Evolutionary conservation across 2,888 invertebrate genomes (phyloP), one percentile per base, ranked within the genome.

Genomic region (Drosophila meridiana): DNA sequence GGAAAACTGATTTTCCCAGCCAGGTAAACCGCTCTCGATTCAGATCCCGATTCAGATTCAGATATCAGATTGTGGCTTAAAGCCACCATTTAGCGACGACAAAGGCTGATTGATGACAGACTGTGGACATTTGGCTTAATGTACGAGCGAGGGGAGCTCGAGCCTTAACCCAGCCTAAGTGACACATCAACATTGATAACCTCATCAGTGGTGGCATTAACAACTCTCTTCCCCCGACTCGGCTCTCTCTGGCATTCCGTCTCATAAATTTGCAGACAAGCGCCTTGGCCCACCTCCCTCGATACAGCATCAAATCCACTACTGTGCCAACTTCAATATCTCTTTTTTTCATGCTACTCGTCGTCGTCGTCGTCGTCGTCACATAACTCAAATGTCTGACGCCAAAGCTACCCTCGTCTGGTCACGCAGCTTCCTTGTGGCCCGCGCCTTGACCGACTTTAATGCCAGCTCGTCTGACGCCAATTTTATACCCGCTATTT

Each of bases 391-490:
- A 90, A 77, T 83, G 87, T 86, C 84, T 90, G 84, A 65, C 73
- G 82, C 78, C 82, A 89, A 87, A 87, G 73, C 89, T 82, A 89
- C 81, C 76, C 80, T 80, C 67, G 82, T 82, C 83, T 89, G 83
- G 82, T 80, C 86, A 82, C 89, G 87, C 83, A 86, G 76, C 76
- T 82, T 78, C 72, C 72, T 74, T 61, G 40, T 36, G 32, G 62
- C 57, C 59, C 55, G 57, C 65, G 80, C 88, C 81, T 89, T 86
- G 87, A 87, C 84, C 87, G 84, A 88, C 82, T 87, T 87, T 88
- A 88, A 88, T 82, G 87, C 87, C 82, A 83, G 74, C 85, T 78
- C 76, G 89, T 82, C 91, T 89, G 91, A 91, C 91, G 91, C 92
- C 92, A 90, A 83, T 91, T 87, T 89, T 86, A 89, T 91, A 78